phyloP scores from a whole-genome alignment of 2,888 invertebrate genomes.

The Philhelius pedissequus region DNA sequence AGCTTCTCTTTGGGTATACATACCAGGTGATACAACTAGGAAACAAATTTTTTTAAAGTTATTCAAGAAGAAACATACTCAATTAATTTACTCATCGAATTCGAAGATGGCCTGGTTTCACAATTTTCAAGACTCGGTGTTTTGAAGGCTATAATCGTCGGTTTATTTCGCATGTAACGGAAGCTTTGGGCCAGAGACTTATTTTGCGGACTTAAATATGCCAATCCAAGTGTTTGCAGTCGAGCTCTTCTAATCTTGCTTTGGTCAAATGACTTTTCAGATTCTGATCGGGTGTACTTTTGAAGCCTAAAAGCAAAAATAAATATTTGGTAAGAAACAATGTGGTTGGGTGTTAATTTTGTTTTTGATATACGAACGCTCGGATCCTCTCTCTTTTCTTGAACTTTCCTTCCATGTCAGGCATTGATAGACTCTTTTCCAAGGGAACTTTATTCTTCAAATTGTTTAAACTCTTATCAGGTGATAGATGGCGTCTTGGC shows the following conservation, averaged over 20 bases:
- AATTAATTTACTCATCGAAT: constrained; percentile 81
- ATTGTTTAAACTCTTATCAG: constrained; percentile 80
- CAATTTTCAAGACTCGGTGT: constrained; percentile 88
- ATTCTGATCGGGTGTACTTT: constrained; percentile 88
- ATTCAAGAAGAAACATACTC: too few relatives aligned
- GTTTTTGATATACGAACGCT: constrained; percentile 83
- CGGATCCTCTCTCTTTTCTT: constrained; percentile 85
- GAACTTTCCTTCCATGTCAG: constrained; percentile 87
- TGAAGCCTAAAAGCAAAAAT: constrained; percentile 80
- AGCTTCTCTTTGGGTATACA: constrained; percentile 79
- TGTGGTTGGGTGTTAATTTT: background rate
- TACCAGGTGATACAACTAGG: constrained; percentile 69
- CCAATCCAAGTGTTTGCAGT: constrained; percentile 83
- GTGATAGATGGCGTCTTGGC: constrained; percentile 76
- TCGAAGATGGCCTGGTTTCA: constrained; percentile 81
- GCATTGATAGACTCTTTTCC: constrained; percentile 91
- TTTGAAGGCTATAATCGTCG: constrained; percentile 92
- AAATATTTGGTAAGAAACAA: background rate
- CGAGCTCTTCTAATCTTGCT: constrained; percentile 83
- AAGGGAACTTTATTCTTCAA: constrained; percentile 83
- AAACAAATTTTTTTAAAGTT: too few relatives aligned
- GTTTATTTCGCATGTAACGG: constrained; percentile 93
- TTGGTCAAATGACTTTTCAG: constrained; percentile 87
- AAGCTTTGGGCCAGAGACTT: constrained; percentile 91
- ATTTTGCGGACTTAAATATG: constrained; percentile 88